Evolutionary conservation across 2,797 vertebrate genomes (phyloP), one percentile per base, ranked within the genome.

Genomic region (Bovichtus variegatus): DNA sequence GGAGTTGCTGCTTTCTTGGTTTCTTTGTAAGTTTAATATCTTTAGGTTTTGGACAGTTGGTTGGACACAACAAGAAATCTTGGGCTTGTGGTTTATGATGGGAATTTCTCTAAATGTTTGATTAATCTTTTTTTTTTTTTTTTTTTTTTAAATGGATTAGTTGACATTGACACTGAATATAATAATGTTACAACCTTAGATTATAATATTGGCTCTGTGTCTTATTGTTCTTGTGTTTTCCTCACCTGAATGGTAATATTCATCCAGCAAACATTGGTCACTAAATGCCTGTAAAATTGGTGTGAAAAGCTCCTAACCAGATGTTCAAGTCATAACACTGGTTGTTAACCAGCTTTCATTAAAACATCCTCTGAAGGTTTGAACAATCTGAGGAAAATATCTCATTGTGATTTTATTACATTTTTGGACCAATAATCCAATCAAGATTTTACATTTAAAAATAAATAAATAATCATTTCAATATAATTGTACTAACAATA

Each of bases 211-310:
- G 2, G 5, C 1, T 44, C 9, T 44, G 21, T 3, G 29, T 44
- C 13, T 31, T 8, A 2, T 4, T 46, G 49, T 36, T 36, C 3
- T 51, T 29, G 11, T 1, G 2, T 21, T n/a, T 31, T 18, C 19
- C 23, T 44, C 25, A 27, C n/a, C 9, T 34, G 74, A 21, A n/a
- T 53, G 13, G 3, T 51, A 5, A n/a, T 36, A 3, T 10, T 57
- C 13, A 29, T 21, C 46, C 12, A 31, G 27, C 69, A 69, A 64
- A 63, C 50, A 75, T 77, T 66, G 81, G 61, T 31, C 43, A 18
- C 54, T 31, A 43, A 62, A 31, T 68, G 43, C 23, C 71, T 50
- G 7, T 59, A 0, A 16, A 76, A 75, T 60, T 19, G 9, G 47
- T 54, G 5, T 63, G 21, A 54, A n/a, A n/a, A n/a, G n/a, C n/a